Base-by-base conservation (phyloP, 1,140 invertebrate species). In the Drosophila albomicans region DNA sequence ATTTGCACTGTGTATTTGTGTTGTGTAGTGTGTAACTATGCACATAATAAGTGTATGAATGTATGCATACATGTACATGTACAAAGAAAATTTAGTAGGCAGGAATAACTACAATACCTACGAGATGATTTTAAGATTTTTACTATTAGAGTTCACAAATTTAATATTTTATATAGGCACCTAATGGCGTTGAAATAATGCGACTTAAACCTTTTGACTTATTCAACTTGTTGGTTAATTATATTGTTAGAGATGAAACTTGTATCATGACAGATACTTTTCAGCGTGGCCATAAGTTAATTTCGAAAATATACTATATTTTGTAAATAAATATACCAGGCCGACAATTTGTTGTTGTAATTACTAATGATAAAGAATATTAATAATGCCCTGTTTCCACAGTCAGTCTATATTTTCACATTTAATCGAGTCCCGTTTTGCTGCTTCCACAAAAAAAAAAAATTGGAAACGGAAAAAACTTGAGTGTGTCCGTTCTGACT, bases 221-320 rank as follows among this genome's bases (percentile, higher is more conserved):
- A 51, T 69, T 69, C 51, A 65, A 65, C 63, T 65, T 65, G 63
- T 65, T 59, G 57, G 57, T 59, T 49, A 51, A 52, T 52, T 58
- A 68, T 49, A 59, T 59, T 58, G n/a, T 8, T 51, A 49, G 56
- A 51, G 65, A 38, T 68, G 65, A 28, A 11, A 16, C 15, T 13
- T 35, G 2, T 43, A 15, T 43, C 11, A 43, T 43, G n/a, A 43
- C n/a, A 43, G 41, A 43, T 43, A 43, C 41, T 10, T 38, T 38
- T 38, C 1, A 38, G 10, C 35, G 8, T 38, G 35, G 3, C 35
- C 35, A 10, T 38, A 11, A 38, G 35, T 10, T 8, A 10, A 38
- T 38, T 38, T 2, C 8, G 0, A 38, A 38, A 38, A 38, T 38
- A 10, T 38, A 38, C 35, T 38, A 25, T 38, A 10, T 38, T 38